These are phyloP conservation scores for Columba guinea DNA, from an alignment of 2,797 vertebrate genomes.

Conservation along the genomic window DNA sequence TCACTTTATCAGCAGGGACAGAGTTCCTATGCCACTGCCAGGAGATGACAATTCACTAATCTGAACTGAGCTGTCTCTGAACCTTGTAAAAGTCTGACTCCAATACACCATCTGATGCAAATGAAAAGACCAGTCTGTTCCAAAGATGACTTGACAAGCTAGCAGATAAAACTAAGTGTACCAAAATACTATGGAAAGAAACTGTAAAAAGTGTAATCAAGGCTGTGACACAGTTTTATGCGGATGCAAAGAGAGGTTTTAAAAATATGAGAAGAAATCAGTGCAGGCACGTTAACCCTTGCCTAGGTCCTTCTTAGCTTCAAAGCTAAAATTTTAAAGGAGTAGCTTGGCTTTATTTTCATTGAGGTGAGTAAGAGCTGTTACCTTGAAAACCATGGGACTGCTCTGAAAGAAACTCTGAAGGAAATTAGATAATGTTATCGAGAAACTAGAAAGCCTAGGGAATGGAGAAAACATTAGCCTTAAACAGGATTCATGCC, in stretches of 20 bases:
- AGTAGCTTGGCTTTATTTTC: neutral
- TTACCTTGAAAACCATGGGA: conserved; percentile 34
- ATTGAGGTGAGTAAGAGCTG: neutral
- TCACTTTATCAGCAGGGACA: conserved; percentile 58
- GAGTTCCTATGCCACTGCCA: conserved; percentile 59
- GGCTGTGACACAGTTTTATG: neutral
- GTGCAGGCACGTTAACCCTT: neutral
- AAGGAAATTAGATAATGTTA: conserved; percentile 63
- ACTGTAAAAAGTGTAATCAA: neutral
- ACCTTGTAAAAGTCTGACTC: neutral
- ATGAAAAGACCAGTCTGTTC: neutral
- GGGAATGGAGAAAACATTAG: conserved; percentile 51
- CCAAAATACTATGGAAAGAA: neutral
- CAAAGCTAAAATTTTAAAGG: neutral
- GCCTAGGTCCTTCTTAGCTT: neutral
- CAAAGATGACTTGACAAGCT: neutral
- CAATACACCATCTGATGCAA: neutral
- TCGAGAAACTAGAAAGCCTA: conserved; percentile 26
- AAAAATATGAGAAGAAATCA: neutral
- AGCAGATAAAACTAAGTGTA: neutral
- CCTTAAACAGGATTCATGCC: conserved; percentile 4
- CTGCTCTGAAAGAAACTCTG: conserved; percentile 46
- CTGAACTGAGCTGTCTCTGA: conserved; percentile 8
- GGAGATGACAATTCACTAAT: conserved; percentile 39
- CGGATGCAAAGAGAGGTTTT: neutral